A percentile compares a stretch with the other conserved stretches of the same genome.
phyloP scores from a whole-genome alignment of 2,888 invertebrate species.

The Cremastinae sp. region DNA sequence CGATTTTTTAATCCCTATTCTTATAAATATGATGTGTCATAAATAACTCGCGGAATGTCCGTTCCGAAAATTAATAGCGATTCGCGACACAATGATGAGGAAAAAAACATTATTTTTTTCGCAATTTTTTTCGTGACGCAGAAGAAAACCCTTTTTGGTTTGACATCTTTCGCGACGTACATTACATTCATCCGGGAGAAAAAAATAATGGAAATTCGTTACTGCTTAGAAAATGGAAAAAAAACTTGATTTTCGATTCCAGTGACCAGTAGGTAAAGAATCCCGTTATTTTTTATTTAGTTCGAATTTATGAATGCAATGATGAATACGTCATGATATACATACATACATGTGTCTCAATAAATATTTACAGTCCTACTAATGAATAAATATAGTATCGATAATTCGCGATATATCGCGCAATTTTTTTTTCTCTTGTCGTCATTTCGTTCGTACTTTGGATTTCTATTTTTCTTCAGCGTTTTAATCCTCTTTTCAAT shows the following conservation, averaged over 20 bases:
- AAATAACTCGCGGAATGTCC: too few relatives aligned
- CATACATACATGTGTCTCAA: slow-evolving; percentile 16
- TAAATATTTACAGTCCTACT: slow-evolving; percentile 41
- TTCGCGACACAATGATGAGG: background rate
- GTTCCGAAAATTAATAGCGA: too few relatives aligned
- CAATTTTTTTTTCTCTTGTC: slow-evolving; percentile 15
- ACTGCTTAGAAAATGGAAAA: background rate
- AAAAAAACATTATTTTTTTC: too few relatives aligned
- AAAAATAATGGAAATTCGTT: background rate
- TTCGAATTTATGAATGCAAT: slow-evolving; percentile 21
- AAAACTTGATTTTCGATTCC: background rate
- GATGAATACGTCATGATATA: slow-evolving; percentile 21
- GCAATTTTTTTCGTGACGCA: too few relatives aligned
- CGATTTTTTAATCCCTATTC: too few relatives aligned
- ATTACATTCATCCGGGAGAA: slow-evolving; percentile 5
- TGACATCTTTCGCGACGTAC: too few relatives aligned
- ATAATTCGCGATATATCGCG: slow-evolving; percentile 28
- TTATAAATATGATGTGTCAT: too few relatives aligned
- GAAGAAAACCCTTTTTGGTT: too few relatives aligned
- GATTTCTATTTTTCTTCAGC: background rate
- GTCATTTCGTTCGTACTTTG: background rate
- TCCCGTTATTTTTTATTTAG: slow-evolving; percentile 4
- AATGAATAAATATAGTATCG: slow-evolving; percentile 46
- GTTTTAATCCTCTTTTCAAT: background rate
- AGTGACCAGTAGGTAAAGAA: background rate